Evolutionary conservation across 1,140 invertebrate species (phyloP).

Genomic region (Leptoteleia sp.): DNA sequence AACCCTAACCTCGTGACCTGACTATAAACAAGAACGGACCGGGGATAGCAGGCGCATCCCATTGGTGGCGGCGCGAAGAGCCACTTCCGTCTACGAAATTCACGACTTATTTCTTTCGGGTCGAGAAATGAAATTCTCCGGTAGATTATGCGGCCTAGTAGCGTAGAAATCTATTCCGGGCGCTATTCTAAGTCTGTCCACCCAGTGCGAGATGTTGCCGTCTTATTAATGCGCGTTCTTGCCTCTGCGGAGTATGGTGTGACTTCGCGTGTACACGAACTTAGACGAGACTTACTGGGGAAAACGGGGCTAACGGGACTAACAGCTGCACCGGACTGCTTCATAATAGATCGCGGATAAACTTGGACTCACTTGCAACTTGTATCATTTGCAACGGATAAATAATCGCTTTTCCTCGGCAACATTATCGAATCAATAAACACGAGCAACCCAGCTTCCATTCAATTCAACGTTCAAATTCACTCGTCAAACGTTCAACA

Average conservation of each 20-base stretch:
- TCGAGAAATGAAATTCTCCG: slow-evolving; percentile 23
- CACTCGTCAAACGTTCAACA: too few relatives aligned
- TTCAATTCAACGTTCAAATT: too few relatives aligned
- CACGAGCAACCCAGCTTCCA: too few relatives aligned
- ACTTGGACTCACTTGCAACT: slow-evolving; percentile 66
- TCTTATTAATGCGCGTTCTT: slow-evolving; percentile 75
- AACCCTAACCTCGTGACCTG: slow-evolving; percentile 56
- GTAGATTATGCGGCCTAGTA: slow-evolving; percentile 73
- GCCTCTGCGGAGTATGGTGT: slow-evolving; percentile 56
- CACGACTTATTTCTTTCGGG: slow-evolving; percentile 38
- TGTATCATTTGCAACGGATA: slow-evolving; percentile 49
- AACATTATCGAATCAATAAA: too few relatives aligned
- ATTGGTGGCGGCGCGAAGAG: neutral
- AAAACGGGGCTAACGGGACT: slow-evolving; percentile 68
- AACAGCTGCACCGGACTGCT: slow-evolving; percentile 69
- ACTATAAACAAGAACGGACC: slow-evolving; percentile 25
- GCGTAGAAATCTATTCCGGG: slow-evolving; percentile 74
- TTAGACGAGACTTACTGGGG: slow-evolving; percentile 50
- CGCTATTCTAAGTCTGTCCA: slow-evolving; percentile 74
- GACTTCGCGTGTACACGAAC: slow-evolving; percentile 56
- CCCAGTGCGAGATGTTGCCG: slow-evolving; percentile 64
- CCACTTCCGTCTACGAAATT: slow-evolving; percentile 9
- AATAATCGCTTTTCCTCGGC: too few relatives aligned
- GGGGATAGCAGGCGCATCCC: neutral
- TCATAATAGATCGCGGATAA: slow-evolving; percentile 68